These are phyloP conservation scores for Rattus norvegicus DNA, from an alignment of 2,113 vertebrate species.

Conservation along the genomic window DNA sequence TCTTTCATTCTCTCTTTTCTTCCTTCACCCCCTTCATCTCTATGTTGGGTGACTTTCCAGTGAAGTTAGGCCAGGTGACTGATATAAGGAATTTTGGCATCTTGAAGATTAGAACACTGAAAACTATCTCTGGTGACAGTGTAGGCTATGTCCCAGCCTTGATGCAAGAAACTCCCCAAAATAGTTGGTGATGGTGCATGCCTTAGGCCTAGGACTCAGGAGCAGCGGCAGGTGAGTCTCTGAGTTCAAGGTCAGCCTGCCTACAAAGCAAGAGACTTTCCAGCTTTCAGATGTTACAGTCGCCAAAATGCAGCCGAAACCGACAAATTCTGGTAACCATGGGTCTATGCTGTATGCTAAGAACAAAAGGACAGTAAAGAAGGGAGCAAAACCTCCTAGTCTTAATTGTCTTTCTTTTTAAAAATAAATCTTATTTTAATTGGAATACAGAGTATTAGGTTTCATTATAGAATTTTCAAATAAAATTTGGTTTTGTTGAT, in stretches of 20 bases:
- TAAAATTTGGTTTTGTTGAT: neutral
- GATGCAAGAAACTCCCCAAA: neutral
- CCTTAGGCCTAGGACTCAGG: neutral
- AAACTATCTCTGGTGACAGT: neutral
- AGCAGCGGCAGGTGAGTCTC: neutral
- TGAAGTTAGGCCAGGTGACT: neutral
- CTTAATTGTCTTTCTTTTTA: constrained; percentile 18
- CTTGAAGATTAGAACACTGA: neutral
- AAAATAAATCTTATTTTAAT: neutral
- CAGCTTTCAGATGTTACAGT: neutral
- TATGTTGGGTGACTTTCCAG: neutral
- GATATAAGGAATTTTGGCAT: neutral
- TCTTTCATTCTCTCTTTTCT: neutral
- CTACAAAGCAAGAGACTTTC: neutral
- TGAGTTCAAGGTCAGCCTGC: neutral
- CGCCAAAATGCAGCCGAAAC: neutral
- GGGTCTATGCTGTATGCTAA: neutral
- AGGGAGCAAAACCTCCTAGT: neutral
- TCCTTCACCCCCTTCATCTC: neutral
- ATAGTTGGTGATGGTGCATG: neutral
- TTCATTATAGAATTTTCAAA: neutral
- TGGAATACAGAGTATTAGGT: neutral
- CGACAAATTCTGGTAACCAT: neutral
- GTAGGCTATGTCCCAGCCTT: neutral
- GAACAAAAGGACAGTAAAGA: neutral